Conservation (phyloP, 2,797 vertebrate genomes). For the Rhinophrynus dorsalis region DNA sequence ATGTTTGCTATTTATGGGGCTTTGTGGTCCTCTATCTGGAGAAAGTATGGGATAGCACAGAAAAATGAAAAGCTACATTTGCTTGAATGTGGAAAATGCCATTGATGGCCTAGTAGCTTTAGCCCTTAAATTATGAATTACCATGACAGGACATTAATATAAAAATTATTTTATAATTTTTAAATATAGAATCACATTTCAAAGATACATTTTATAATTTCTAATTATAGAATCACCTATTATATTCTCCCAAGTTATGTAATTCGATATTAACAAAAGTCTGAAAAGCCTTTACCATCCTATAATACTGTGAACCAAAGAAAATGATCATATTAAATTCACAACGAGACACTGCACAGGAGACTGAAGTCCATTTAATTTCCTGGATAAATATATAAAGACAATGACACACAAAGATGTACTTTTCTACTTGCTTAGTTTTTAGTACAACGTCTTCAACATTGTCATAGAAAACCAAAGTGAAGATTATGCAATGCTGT, state of each 20-base stretch:
- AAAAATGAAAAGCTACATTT: too few species aligned
- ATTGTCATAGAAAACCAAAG: neutral
- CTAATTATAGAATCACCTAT: too few species aligned
- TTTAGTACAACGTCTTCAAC: neutral
- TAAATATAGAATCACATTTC: too few species aligned
- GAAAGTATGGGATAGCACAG: too few species aligned
- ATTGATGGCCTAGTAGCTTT: too few species aligned
- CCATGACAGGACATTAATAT: too few species aligned
- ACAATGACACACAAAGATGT: neutral
- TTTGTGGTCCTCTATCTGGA: too few species aligned
- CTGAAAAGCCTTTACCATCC: neutral
- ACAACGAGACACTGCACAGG: neutral
- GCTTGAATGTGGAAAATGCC: too few species aligned
- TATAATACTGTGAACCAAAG: neutral
- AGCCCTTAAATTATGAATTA: too few species aligned
- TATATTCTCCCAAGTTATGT: neutral
- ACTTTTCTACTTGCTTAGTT: neutral
- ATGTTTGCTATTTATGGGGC: too few species aligned
- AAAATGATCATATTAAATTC: neutral
- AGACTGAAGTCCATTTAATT: neutral
- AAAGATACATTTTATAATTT: too few species aligned
- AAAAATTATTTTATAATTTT: too few species aligned
- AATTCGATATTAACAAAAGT: neutral
- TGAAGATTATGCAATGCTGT: neutral
- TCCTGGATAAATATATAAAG: neutral